Conservation (phyloP, 2,113 vertebrate species). For the Heloderma charlesbogerti region DNA sequence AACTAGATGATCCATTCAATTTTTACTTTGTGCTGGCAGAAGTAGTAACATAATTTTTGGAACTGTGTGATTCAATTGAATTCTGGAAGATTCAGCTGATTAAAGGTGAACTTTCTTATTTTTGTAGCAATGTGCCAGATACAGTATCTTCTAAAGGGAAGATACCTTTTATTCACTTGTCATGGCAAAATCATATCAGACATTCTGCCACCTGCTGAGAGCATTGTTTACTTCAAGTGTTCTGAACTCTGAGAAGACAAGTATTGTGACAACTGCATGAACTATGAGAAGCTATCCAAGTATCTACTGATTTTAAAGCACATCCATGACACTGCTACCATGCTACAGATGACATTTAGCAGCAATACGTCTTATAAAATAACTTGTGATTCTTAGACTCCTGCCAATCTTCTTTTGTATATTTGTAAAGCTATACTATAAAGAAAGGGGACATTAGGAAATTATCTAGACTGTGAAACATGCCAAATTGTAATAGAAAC, state of each 20-base stretch:
- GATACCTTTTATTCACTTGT: conserved; percentile 23
- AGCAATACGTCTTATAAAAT: neutral
- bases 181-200: conserved; percentile 25
- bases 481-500: neutral
- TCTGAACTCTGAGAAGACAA: conserved; percentile 24
- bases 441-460: neutral
- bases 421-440: conserved; percentile 4
- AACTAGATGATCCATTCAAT: neutral
- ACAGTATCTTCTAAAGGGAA: neutral
- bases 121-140: neutral
- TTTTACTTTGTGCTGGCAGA: neutral
- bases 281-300: neutral
- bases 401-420: conserved; percentile 2
- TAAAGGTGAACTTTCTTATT: neutral
- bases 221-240: conserved; percentile 37
- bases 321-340: neutral
- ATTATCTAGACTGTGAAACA: neutral
- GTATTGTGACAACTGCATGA: conserved; percentile 13
- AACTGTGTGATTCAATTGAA: neutral
- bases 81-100: neutral
- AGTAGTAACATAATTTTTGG: neutral
- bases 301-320: neutral
- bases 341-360: neutral
- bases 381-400: neutral
- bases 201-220: neutral